phyloP scores from a whole-genome alignment of 2,888 invertebrate genomes.

The Tetheella fluctuosa region DNA sequence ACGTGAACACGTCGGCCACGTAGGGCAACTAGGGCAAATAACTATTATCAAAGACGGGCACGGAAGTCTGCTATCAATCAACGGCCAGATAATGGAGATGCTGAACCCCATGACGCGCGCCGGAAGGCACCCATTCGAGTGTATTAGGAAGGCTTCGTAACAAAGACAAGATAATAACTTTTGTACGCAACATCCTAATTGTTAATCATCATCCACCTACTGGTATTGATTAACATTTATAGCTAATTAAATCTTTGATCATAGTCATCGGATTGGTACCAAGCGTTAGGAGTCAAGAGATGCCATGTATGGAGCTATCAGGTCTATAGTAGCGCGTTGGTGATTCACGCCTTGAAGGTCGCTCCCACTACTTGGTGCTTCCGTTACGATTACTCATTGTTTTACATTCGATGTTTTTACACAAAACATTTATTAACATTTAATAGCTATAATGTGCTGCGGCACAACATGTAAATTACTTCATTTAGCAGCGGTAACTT shows the following conservation, averaged over 20 bases:
- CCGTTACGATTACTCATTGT: conserved; percentile 52
- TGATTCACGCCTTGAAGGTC: conserved; percentile 69
- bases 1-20: conserved; percentile 24
- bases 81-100: conserved; percentile 71
- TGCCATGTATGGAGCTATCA: conserved; percentile 54
- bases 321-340: conserved; percentile 38
- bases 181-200: conserved; percentile 8
- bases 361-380: conserved; percentile 57
- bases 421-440: conserved; percentile 22
- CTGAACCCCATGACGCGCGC: conserved; percentile 65
- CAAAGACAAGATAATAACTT: conserved; percentile 11
- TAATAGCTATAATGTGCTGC: background rate
- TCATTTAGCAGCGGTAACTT: background rate
- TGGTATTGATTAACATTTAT: conserved; percentile 20
- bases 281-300: conserved; percentile 37
- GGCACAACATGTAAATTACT: background rate
- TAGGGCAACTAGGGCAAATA: conserved; percentile 61
- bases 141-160: conserved; percentile 14
- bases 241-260: conserved; percentile 19
- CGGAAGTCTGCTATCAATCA: conserved; percentile 80
- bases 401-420: conserved; percentile 34
- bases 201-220: conserved; percentile 13
- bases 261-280: conserved; percentile 24
- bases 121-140: conserved; percentile 62
- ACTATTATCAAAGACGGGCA: conserved; percentile 54